These are phyloP conservation scores for Drosophila murphyi DNA, from an alignment of 1,140 invertebrate genomes.

Conservation along the genomic window DNA sequence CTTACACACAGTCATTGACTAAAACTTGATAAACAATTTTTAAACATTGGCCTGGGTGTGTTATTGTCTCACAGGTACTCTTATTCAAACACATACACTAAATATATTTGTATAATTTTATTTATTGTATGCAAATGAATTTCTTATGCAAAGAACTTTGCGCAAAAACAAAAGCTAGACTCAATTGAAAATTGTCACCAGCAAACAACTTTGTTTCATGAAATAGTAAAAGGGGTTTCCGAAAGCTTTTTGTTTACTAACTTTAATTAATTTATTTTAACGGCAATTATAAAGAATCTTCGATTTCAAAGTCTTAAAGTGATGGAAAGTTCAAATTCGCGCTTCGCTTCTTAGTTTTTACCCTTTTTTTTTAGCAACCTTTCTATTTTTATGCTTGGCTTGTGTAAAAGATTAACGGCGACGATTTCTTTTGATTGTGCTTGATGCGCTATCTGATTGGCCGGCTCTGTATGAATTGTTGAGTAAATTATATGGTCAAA, in stretches of 20 bases:
- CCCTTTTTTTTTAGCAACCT: slow-evolving; percentile 18
- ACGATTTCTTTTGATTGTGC: slow-evolving; percentile 18
- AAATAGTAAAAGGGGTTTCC: slow-evolving; percentile 11
- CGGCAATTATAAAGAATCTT: slow-evolving; percentile 19
- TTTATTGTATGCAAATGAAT: neutral
- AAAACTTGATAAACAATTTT: slow-evolving; percentile 30
- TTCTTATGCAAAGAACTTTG: slow-evolving; percentile 21
- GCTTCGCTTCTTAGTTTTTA: neutral
- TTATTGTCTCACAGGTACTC: slow-evolving; percentile 13
- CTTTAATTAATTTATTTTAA: slow-evolving; percentile 41
- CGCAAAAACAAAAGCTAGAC: slow-evolving; percentile 20
- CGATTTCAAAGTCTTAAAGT: slow-evolving; percentile 1
- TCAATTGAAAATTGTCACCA: slow-evolving; percentile 18
- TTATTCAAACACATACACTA: neutral
- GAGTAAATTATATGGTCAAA: slow-evolving; percentile 66
- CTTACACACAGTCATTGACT: neutral
- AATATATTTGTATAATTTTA: slow-evolving; percentile 9
- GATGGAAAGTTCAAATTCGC: slow-evolving; percentile 3
- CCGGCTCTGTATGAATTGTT: slow-evolving; percentile 50
- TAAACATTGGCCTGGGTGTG: slow-evolving; percentile 14
- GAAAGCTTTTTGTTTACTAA: neutral
- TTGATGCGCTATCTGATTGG: slow-evolving; percentile 17
- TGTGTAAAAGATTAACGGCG: slow-evolving; percentile 65
- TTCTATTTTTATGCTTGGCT: slow-evolving; percentile 10
- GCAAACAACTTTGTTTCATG: slow-evolving; percentile 4